Conservation (phyloP, 2,797 vertebrate genomes). For the Amniataba percoides region DNA sequence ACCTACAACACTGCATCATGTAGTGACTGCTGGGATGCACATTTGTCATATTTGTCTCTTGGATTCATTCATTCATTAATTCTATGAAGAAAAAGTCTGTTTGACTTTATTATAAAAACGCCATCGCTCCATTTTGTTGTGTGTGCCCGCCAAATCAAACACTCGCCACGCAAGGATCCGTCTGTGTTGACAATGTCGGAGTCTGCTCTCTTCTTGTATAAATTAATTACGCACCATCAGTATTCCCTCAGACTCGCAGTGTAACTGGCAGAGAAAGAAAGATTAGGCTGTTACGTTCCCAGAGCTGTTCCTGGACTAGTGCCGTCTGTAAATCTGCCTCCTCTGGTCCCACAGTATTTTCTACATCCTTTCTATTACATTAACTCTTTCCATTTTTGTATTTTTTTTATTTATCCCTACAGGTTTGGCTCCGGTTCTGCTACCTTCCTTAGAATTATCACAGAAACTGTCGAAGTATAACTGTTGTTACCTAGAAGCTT, state of each 20-base stretch:
- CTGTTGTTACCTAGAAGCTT: neutral
- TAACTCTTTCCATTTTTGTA: slow-evolving; percentile 24
- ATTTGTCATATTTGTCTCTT: slow-evolving; percentile 8
- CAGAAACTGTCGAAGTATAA: neutral
- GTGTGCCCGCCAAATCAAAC: slow-evolving; percentile 40
- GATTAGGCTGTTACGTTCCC: slow-evolving; percentile 38
- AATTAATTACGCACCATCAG: slow-evolving; percentile 63
- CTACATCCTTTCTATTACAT: slow-evolving; percentile 28
- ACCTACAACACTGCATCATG: neutral
- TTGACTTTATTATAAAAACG: slow-evolving; percentile 20
- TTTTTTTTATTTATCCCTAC: slow-evolving; percentile 19
- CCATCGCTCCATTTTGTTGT: slow-evolving; percentile 4
- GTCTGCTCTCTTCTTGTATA: slow-evolving; percentile 43
- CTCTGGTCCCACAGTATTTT: slow-evolving; percentile 26
- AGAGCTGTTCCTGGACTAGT: slow-evolving; percentile 53
- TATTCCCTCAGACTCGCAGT: slow-evolving; percentile 44
- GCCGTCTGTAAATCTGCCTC: slow-evolving; percentile 44
- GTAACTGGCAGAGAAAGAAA: slow-evolving; percentile 50
- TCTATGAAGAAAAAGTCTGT: slow-evolving; percentile 2
- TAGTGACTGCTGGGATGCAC: neutral
- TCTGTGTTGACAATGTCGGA: slow-evolving; percentile 47
- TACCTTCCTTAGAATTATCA: slow-evolving; percentile 6
- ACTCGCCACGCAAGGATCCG: slow-evolving; percentile 27
- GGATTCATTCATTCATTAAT: neutral
- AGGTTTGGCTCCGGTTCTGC: slow-evolving; percentile 7